These are phyloP conservation scores for Coleophora flavipennella DNA, from an alignment of 2,888 invertebrate genomes.

Conservation along the genomic window DNA sequence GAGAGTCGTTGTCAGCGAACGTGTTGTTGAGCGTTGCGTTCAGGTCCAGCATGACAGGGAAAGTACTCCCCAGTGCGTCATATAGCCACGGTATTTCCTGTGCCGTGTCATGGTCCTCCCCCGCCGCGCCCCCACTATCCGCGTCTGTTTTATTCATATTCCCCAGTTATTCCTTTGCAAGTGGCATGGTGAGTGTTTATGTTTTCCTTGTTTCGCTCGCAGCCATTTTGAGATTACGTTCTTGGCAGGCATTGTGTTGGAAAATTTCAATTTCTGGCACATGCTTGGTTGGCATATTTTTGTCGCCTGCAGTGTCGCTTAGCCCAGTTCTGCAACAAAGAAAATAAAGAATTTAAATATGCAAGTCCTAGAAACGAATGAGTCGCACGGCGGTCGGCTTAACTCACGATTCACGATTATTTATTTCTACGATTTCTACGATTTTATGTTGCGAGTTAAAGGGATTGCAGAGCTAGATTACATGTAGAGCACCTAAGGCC, in stretches of 20 bases:
- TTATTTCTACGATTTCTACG: too few relatives aligned
- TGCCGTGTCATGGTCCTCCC: constrained; percentile 40
- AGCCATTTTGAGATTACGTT: constrained; percentile 67
- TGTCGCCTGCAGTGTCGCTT: constrained; percentile 24
- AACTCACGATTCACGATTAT: too few relatives aligned
- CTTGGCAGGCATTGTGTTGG: constrained; percentile 63
- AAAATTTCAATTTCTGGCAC: constrained; percentile 49
- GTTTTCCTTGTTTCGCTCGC: constrained; percentile 61
- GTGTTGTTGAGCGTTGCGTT: constrained; percentile 27
- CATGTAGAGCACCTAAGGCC: too few relatives aligned
- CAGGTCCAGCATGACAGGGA: constrained; percentile 17
- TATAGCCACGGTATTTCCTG: background rate
- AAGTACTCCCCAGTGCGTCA: background rate
- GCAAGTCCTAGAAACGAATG: background rate
- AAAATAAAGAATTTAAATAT: constrained; percentile 11
- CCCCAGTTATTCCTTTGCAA: constrained; percentile 50
- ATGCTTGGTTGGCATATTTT: constrained; percentile 55
- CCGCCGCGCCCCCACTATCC: constrained; percentile 50
- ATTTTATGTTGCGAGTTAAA: too few relatives aligned
- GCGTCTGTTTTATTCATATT: constrained; percentile 62
- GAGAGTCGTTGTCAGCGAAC: background rate
- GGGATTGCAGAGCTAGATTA: too few relatives aligned
- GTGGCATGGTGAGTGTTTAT: constrained; percentile 63
- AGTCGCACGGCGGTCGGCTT: too few relatives aligned
- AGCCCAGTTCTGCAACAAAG: constrained; percentile 50